These are phyloP conservation scores for Pterophyllum scalare DNA, from an alignment of 2,113 vertebrate species.

Conservation along the genomic window DNA sequence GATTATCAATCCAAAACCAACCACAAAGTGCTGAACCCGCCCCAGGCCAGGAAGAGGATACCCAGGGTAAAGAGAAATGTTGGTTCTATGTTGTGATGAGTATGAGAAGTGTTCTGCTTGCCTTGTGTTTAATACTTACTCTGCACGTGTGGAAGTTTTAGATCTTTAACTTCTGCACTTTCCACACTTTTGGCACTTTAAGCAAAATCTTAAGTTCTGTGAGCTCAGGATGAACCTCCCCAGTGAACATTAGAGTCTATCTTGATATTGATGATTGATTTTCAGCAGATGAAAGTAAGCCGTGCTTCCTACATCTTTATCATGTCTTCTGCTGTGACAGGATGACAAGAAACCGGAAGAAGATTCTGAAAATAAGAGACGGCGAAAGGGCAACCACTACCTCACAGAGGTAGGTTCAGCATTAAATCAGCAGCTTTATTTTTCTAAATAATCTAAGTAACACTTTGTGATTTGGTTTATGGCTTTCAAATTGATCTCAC, in stretches of 20 bases:
- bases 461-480: background rate
- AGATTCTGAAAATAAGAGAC: slow-evolving; percentile 87
- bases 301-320: background rate
- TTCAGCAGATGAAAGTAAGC: too few species aligned
- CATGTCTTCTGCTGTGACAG: slow-evolving; percentile 64
- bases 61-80: slow-evolving; percentile 84
- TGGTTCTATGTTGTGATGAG: background rate
- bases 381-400: slow-evolving; percentile 83
- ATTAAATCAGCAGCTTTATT: background rate
- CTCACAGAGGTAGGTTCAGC: slow-evolving; percentile 86
- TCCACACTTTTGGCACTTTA: background rate
- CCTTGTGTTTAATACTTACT: background rate
- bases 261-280: too few species aligned
- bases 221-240: too few species aligned
- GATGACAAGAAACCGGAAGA: slow-evolving; percentile 86
- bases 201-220: too few species aligned
- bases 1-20: slow-evolving; percentile 74
- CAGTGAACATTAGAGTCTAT: background rate
- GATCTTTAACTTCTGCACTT: background rate
- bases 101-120: background rate
- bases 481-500: background rate
- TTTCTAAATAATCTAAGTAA: background rate
- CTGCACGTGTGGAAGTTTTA: background rate
- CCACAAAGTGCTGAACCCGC: slow-evolving; percentile 82
- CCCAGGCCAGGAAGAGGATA: slow-evolving; percentile 88